Evolutionary conservation across 2,888 invertebrate genomes (phyloP).

Genomic region (Eupithecia tripunctaria): DNA sequence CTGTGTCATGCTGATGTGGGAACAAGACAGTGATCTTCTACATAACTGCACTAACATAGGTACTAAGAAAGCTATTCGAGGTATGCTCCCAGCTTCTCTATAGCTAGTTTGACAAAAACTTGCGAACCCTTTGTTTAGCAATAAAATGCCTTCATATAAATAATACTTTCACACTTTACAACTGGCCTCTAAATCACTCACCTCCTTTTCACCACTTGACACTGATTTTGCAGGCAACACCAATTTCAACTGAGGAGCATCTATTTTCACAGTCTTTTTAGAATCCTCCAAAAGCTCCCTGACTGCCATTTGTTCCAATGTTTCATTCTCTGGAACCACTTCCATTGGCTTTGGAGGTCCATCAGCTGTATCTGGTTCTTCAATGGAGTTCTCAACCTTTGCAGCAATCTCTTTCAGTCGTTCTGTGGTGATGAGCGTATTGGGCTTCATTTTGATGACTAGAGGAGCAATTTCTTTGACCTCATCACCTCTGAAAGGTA

Average conservation of each 20-base stretch:
- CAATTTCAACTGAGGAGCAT: slow-evolving; percentile 75
- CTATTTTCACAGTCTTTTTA: slow-evolving; percentile 67
- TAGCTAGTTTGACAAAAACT: no score
- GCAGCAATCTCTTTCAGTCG: slow-evolving; percentile 78
- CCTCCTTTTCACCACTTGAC: slow-evolving; percentile 87
- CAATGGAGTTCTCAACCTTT: slow-evolving; percentile 79
- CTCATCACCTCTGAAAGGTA: slow-evolving; percentile 79
- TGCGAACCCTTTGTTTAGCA: no score
- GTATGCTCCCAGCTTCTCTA: no score
- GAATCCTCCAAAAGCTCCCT: slow-evolving; percentile 88
- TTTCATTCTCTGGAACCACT: slow-evolving; percentile 57
- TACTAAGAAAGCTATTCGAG: no score
- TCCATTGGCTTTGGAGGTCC: slow-evolving; percentile 56
- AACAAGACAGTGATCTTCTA: no score
- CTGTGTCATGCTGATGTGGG: no score
- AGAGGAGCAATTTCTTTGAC: slow-evolving; percentile 83
- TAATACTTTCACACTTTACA: no score
- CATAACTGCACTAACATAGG: no score
- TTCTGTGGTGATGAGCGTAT: slow-evolving; percentile 81
- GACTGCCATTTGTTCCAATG: slow-evolving; percentile 88
- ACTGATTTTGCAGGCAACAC: slow-evolving; percentile 84
- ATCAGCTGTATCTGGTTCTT: slow-evolving; percentile 68
- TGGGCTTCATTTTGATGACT: slow-evolving; percentile 87
- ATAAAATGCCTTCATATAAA: no score
- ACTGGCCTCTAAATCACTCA: slow-evolving; percentile 43